Percentiles rank a stretch among this genome's conserved stretches.
Conservation (phyloP, 37 sponge, comb jelly and placozoan species). For the Halichondria panicea region DNA sequence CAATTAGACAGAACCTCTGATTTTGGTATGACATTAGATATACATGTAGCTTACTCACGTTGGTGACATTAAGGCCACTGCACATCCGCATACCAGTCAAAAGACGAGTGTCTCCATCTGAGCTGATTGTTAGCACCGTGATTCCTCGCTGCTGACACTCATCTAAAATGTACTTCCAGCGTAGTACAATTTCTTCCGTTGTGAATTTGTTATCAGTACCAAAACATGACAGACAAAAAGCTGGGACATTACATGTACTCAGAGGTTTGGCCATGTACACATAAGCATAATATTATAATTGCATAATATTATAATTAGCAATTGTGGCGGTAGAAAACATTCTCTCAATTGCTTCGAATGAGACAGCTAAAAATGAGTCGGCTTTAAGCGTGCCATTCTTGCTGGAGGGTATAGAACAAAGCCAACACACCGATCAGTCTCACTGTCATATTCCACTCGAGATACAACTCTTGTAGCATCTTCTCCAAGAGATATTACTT, state of each 20-base stretch:
- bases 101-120: constrained; percentile 48
- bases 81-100: constrained; percentile 44
- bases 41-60: too few species aligned
- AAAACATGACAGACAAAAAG: constrained; percentile 44
- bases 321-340: constrained; percentile 6
- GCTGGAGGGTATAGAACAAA: constrained; percentile 41
- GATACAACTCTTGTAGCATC: constrained; percentile 52
- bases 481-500: constrained; percentile 45
- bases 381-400: constrained; percentile 21
- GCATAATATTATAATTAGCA: too few species aligned
- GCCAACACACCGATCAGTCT: constrained; percentile 49
- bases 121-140: constrained; percentile 29
- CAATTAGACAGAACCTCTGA: constrained; percentile 28
- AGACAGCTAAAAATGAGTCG: constrained; percentile 37
- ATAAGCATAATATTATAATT: too few species aligned
- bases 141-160: constrained; percentile 51
- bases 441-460: constrained; percentile 54
- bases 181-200: constrained; percentile 13
- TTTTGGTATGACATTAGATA: too few species aligned
- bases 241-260: constrained; percentile 14
- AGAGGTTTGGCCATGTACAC: constrained; percentile 67
- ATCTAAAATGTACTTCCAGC: constrained; percentile 38
- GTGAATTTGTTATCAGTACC: constrained; percentile 57
- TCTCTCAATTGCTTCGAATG: constrained; percentile 38
- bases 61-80: neutral